A percentile compares a stretch with the other conserved stretches of the same genome.
Evolutionary conservation across 2,888 invertebrate species (phyloP).

Genomic region (Nomada ruficornis): DNA sequence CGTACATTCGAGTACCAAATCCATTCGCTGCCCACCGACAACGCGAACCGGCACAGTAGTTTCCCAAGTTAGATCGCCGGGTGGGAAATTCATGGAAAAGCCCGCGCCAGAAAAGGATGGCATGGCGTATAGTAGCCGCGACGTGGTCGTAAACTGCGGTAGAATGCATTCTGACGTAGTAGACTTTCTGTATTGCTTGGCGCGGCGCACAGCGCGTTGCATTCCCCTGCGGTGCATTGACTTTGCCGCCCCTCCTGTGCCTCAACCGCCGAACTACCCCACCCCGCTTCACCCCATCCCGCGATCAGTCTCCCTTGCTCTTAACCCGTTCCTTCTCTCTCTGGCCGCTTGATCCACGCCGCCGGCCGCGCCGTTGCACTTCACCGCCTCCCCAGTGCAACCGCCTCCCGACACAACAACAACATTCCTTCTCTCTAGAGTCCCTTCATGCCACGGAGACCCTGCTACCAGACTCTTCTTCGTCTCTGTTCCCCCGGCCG

Average conservation of each 20-base stretch:
- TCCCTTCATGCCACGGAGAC: slow-evolving; percentile 77
- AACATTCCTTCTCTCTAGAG: slow-evolving; percentile 81
- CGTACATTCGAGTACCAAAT: no score
- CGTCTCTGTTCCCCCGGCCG: slow-evolving; percentile 34
- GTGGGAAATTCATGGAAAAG: slow-evolving; percentile 19
- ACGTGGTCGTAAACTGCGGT: slow-evolving; percentile 72
- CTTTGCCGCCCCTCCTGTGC: slow-evolving; percentile 75
- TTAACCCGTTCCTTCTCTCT: slow-evolving; percentile 29
- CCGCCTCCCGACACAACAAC: slow-evolving; percentile 82
- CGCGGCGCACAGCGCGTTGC: slow-evolving; percentile 78
- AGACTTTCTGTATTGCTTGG: slow-evolving; percentile 74
- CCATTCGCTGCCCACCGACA: no score
- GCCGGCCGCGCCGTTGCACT: slow-evolving; percentile 64
- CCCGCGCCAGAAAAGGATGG: slow-evolving; percentile 20
- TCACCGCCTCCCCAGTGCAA: slow-evolving; percentile 70
- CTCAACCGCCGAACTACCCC: slow-evolving; percentile 58
- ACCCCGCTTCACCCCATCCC: slow-evolving; percentile 38
- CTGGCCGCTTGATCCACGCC: slow-evolving; percentile 59
- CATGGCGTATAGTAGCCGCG: slow-evolving; percentile 49
- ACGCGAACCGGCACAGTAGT: neutral
- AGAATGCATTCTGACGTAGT: slow-evolving; percentile 80
- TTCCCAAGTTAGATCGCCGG: neutral
- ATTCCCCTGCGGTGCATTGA: slow-evolving; percentile 83
- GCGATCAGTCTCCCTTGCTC: slow-evolving; percentile 36
- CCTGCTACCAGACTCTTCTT: slow-evolving; percentile 72